Base-by-base conservation (phyloP, 2,113 vertebrate genomes). In the Halcyon malimbica region DNA sequence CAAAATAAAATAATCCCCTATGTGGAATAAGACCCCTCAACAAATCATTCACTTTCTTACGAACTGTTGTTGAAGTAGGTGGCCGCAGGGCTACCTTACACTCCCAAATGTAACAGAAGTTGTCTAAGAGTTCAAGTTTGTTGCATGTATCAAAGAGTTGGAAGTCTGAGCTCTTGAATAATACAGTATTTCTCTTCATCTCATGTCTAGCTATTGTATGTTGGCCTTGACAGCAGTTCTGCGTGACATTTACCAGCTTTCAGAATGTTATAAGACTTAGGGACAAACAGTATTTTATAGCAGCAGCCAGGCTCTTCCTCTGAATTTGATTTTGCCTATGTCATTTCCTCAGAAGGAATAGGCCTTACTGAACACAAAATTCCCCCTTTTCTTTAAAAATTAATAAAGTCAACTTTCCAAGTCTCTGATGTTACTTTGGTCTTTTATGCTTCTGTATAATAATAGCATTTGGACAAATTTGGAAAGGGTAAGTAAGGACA, bases 401-500 rank as follows among this genome's bases (percentile, higher is more conserved):
- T 33, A 19, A 68, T 37, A 59, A 89, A 78, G 25, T 57, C 42
- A 65, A 16, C 37, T 76, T 83, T 50, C 28, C 25, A 82, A 93
- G 20, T 53, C 29, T 69, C n/a, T 60, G 42, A 62, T 79, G 33
- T 28, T 78, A 75, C 46, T 67, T 75, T 59, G 20, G 28, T 67
- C 31, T 81, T 50, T 39, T 51, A 48, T 83, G 23, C 35, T 79
- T 83, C 79, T 80, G 18, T n/a, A 16, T 68, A 91, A 33, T 23
- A 90, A 33, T 23, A 90, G 54, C 9, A 42, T 86, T 63, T 70
- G 63, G 17, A 83, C 42, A 83, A 44, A 53, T 88, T 63, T 68
- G 56, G 59, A 88, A 95, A 94, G 71, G 67, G 59, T 73, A 96
- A 21, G 23, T 59, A 41, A 83, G 88, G 94, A 93, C 90, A 95